phyloP scores from a whole-genome alignment of 2,888 invertebrate species.

The Tortrix viridana region DNA sequence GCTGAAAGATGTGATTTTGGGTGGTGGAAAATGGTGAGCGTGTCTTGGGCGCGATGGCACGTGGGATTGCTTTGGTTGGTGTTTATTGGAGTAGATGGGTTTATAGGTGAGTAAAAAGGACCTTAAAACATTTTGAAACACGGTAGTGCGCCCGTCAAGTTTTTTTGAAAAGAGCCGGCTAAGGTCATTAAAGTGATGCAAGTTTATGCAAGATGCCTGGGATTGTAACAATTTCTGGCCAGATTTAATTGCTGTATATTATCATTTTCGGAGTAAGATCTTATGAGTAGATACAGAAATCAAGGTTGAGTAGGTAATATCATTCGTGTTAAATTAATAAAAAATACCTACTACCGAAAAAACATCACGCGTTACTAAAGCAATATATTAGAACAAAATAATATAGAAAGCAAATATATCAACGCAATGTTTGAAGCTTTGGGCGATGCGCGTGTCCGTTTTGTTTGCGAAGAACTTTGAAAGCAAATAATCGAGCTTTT shows the following conservation, averaged over 20 bases:
- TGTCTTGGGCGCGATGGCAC: slow-evolving; percentile 65
- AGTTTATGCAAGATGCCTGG: too few relatives aligned
- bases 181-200: too few relatives aligned
- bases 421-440: slow-evolving; percentile 1
- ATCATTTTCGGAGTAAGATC: too few relatives aligned
- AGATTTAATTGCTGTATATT: too few relatives aligned
- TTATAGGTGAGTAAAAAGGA: slow-evolving; percentile 64
- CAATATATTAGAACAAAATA: not conserved
- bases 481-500: slow-evolving; percentile 30
- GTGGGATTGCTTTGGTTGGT: slow-evolving; percentile 69
- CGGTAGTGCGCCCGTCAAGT: not conserved
- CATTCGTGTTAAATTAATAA: too few relatives aligned
- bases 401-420: not conserved
- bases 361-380: too few relatives aligned
- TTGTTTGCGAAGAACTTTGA: slow-evolving; percentile 25
- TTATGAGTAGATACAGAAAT: too few relatives aligned
- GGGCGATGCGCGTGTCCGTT: slow-evolving; percentile 7
- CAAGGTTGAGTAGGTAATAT: too few relatives aligned
- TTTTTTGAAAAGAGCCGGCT: too few relatives aligned
- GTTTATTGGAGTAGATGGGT: slow-evolving; percentile 63
- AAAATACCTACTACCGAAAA: too few relatives aligned
- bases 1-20: slow-evolving; percentile 72
- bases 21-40: slow-evolving; percentile 71
- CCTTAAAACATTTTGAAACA: not conserved
- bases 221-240: too few relatives aligned